Base-by-base conservation (phyloP, 2,797 vertebrate species). In the Amniataba percoides region DNA sequence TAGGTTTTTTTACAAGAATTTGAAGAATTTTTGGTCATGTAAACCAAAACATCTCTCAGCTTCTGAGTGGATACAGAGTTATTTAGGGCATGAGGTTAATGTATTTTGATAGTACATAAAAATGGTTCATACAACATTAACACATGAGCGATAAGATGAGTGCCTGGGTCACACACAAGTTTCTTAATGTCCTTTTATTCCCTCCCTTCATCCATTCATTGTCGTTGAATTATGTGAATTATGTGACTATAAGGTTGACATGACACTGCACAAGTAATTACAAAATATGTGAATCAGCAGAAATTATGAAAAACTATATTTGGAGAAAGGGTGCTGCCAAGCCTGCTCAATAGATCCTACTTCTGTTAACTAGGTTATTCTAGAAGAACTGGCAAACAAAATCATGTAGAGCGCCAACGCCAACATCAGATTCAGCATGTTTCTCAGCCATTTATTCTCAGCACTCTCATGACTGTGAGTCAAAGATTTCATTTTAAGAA, bases 111-210 rank as follows among this genome's bases (percentile, higher is more conserved):
- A 70, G 63, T 45, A 57, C 70, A 74, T 65, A 76, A 77, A 71
- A 78, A 65, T 23, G 72, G 59, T 53, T 81, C 83, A 71, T 69
- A 53, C 71, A 80, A 80, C 51, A 67, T 77, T 66, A 59, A 58
- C 51, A 23, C 49, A 31, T 45, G 55, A 71, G 56, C 39, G 27
- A 80, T 60, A 42, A 63, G 52, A 71, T 18, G 48, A 80, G 45
- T 12, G 57, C 2, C 55, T 60, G 73, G 71, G 58, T 71, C 23
- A 21, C 36, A 60, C 42, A 68, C 27, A 43, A 43, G 48, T 25
- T 74, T 18, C 46, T 23, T 64, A 34, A 36, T 23, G 2, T 36
- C 52, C 19, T 59, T 57, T 70, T 39, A 69, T 76, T 40, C 19
- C 25, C 56, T 40, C 16, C 14, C 34, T 40, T 39, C 52, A 70